Conservation (phyloP, 2,113 vertebrate genomes). For the Rhizomys pruinosus region DNA sequence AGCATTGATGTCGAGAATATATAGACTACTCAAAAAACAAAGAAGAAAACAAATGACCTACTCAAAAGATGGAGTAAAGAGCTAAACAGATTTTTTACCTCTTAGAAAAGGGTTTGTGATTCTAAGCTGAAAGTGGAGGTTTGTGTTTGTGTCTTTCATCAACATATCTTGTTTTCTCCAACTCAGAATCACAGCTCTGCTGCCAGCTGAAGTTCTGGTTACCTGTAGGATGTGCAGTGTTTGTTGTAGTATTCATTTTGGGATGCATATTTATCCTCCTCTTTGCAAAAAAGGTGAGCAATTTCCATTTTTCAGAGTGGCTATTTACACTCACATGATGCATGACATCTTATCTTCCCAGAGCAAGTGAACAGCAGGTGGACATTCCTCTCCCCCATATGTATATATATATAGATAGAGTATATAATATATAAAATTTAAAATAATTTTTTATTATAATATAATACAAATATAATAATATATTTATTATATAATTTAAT, state of each 20-base stretch:
- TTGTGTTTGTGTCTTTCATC: neutral
- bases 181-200: constrained; percentile 72
- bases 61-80: too few species aligned
- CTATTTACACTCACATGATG: constrained; percentile 8
- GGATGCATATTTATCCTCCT: constrained; percentile 72
- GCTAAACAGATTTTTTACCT: too few species aligned
- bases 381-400: neutral
- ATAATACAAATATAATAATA: too few species aligned
- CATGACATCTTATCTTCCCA: neutral
- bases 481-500: too few species aligned
- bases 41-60: too few species aligned
- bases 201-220: constrained; percentile 79
- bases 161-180: neutral
- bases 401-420: too few species aligned
- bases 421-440: too few species aligned
- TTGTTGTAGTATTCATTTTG: constrained; percentile 64
- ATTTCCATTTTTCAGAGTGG: neutral
- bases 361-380: constrained; percentile 26
- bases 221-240: constrained; percentile 72
- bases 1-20: too few species aligned
- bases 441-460: too few species aligned
- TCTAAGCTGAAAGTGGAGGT: neutral
- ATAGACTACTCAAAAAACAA: too few species aligned
- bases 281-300: constrained; percentile 84
- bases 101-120: neutral